Evolutionary conservation across 2,888 invertebrate genomes (phyloP).

Genomic region (Spialia ferax): DNA sequence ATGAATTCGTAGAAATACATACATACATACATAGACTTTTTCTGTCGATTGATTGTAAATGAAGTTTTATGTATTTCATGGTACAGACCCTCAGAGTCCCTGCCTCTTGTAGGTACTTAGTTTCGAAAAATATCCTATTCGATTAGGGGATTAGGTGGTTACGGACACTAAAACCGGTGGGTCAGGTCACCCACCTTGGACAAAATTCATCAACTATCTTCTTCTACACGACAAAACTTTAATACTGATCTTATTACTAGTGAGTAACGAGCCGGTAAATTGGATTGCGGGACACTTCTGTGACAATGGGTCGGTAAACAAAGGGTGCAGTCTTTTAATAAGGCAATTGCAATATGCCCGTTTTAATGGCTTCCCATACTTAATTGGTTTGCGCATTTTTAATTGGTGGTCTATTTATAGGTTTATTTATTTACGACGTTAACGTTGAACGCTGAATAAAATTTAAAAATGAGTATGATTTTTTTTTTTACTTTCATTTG

Average conservation of each 20-base stretch:
- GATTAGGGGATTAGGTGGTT: too few relatives aligned
- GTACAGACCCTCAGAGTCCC: too few relatives aligned
- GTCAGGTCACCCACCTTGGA: too few relatives aligned
- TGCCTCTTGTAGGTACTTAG: too few relatives aligned
- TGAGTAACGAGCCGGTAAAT: constrained; percentile 15
- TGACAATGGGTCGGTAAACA: constrained; percentile 9
- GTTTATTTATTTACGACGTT: background rate
- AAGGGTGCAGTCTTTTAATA: constrained; percentile 15
- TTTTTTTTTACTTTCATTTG: background rate
- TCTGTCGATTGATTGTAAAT: background rate
- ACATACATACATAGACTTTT: background rate
- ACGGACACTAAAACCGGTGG: too few relatives aligned
- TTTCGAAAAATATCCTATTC: too few relatives aligned
- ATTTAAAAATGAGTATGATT: background rate
- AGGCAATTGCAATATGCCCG: constrained; percentile 9
- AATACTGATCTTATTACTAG: constrained; percentile 4
- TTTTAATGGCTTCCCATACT: constrained; percentile 7
- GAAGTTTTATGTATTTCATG: too few relatives aligned
- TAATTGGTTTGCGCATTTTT: constrained; percentile 11
- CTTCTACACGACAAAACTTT: background rate
- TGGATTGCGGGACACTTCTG: background rate
- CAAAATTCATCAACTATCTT: background rate
- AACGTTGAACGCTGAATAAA: background rate
- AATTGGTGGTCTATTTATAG: background rate
- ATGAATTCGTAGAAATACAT: constrained; percentile 9